Evolutionary conservation across 2,888 invertebrate species (phyloP), one percentile per base, ranked within the genome.

Genomic region (Gnatocerus cornutus): DNA sequence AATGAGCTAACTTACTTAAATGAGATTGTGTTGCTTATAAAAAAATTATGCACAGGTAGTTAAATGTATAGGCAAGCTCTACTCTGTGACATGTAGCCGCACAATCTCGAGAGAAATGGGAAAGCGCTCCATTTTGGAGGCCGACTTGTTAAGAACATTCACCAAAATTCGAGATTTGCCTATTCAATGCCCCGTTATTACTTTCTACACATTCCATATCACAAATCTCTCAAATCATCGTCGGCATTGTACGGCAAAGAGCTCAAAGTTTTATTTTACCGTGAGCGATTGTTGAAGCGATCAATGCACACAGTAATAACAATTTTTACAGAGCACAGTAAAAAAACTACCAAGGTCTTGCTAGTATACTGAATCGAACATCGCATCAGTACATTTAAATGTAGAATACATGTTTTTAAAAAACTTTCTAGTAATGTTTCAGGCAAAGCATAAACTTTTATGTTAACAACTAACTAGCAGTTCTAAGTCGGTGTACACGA

Each of bases 1-100:
- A 69, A 73, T 71, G 75, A 76, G 76, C 77, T 76, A 75, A 72
- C 66, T 73, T 75, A 74, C 65, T 68, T 72, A 73, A 69, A 71
- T 64, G 43, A 69, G 66, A 66, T 41, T 63, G 63, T 55, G 68
- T 46, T 9, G 63, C 63, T 29, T 39, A 30, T 21, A 59, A 9
- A 59, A 14, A 56, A 45, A 21, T 12, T 29, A 56, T 10, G n/a
- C 46, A 58, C 43, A 39, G 41, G 45, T 14, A 45, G 45, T 65
- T 56, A 43, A 13, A 55, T 9, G 12, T 45, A 61, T 68, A 56
- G 65, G 56, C 65, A 65, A 65, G 56, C 56, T 46, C 39, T 48
- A 56, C 53, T 7, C 41, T 45, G 53, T 46, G 62, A 62, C 13
- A 55, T 7, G 21, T 10, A 14, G 62, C 56, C 21, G 46, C 68